A percentile compares a stretch with the other conserved stretches of the same genome.
These are phyloP conservation scores for Gorsachius goisagi DNA, from an alignment of 2,113 vertebrate genomes.

Conservation along the genomic window DNA sequence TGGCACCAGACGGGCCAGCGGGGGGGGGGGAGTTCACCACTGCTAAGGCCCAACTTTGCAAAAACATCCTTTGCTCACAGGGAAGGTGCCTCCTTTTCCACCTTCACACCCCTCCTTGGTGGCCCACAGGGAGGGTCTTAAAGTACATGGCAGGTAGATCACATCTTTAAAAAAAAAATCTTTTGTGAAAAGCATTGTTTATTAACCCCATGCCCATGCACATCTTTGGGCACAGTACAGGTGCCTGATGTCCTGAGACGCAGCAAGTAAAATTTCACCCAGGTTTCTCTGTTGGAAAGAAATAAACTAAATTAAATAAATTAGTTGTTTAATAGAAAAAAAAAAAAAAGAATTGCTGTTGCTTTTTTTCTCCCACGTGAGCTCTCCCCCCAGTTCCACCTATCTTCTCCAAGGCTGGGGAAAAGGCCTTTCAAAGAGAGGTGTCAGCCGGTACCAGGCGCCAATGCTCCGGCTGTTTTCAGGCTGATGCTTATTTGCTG, in stretches of 20 bases:
- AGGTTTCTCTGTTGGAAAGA: not conserved
- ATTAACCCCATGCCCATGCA: not conserved
- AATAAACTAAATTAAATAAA: not conserved
- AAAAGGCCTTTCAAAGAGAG: not conserved
- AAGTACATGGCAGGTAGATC: not conserved
- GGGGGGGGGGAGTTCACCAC: not conserved
- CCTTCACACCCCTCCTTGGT: not conserved
- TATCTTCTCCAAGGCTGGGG: not conserved
- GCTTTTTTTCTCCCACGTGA: not conserved
- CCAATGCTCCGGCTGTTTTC: not conserved
- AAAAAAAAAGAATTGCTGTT: not conserved
- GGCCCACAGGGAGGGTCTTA: not conserved
- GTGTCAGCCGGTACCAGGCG: not conserved
- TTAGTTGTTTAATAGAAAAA: not conserved
- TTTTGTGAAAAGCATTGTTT: not conserved
- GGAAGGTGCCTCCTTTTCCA: not conserved
- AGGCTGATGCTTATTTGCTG: not conserved
- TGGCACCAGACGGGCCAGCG: accelerated
- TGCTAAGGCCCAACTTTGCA: not conserved
- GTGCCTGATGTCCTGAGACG: not conserved
- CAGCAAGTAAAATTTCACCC: not conserved
- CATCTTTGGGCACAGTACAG: not conserved
- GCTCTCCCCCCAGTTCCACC: not conserved
- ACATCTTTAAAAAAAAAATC: not conserved
- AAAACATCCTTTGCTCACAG: not conserved